Evolutionary conservation across 2,113 vertebrate genomes (phyloP).

Genomic region (Gavialis gangeticus): DNA sequence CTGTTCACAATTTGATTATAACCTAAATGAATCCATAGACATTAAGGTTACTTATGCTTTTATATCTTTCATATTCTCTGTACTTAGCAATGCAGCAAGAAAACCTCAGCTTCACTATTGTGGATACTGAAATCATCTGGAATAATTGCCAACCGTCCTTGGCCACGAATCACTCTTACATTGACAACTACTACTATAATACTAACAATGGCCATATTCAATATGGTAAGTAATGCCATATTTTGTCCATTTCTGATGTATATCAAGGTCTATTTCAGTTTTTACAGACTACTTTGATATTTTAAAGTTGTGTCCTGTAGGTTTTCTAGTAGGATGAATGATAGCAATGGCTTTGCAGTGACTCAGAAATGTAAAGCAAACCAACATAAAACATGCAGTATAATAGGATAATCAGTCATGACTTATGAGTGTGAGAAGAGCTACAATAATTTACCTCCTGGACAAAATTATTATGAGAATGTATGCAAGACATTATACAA

Average conservation of each 20-base stretch:
- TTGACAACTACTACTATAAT: slow-evolving; percentile 92
- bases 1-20: background rate
- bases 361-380: slow-evolving; percentile 18
- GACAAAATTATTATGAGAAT: background rate
- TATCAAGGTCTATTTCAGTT: background rate
- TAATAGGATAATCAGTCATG: background rate
- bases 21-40: background rate
- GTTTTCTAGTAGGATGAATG: background rate
- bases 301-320: background rate
- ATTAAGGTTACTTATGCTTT: background rate
- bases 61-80: slow-evolving; percentile 25
- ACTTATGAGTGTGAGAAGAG: background rate
- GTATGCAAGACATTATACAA: background rate
- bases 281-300: background rate
- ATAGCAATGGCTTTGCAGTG: background rate
- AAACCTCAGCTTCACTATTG: slow-evolving; percentile 86
- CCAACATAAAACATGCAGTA: background rate
- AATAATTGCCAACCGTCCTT: slow-evolving; percentile 94
- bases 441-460: background rate
- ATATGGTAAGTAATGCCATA: slow-evolving; percentile 87
- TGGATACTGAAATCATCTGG: slow-evolving; percentile 94
- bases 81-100: slow-evolving; percentile 92
- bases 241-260: background rate
- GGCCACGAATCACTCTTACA: slow-evolving; percentile 93
- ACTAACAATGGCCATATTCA: slow-evolving; percentile 95